Percentiles rank a stretch among this genome's conserved stretches.
These are phyloP conservation scores for Alosa alosa DNA, from an alignment of 2,113 vertebrate genomes.

Conservation along the genomic window DNA sequence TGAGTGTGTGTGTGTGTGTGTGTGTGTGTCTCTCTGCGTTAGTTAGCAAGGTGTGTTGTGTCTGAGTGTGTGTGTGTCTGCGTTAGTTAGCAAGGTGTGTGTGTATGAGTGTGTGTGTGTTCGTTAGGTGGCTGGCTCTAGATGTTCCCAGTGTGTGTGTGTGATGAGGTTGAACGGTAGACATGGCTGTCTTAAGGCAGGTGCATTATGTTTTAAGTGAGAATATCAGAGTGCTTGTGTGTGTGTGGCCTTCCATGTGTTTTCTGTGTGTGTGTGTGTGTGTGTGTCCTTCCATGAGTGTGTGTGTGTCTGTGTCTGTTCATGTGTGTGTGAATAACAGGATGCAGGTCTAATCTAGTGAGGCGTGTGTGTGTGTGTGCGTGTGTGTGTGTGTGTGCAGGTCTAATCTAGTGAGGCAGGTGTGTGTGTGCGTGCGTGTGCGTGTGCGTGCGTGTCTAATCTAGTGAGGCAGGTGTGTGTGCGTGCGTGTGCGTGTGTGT, in stretches of 20 bases:
- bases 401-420: too few relatives aligned
- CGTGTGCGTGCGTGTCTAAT: too few relatives aligned
- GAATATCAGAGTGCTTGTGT: conserved; percentile 7
- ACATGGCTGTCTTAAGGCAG: not conserved
- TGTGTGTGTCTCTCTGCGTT: too few relatives aligned
- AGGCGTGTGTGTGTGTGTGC: too few relatives aligned
- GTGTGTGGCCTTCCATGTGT: not conserved
- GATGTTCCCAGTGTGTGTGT: not conserved
- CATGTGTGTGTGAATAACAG: not conserved
- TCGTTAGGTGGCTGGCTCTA: too few relatives aligned
- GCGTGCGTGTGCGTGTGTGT: too few relatives aligned
- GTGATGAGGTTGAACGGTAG: not conserved
- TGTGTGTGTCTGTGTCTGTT: not conserved
- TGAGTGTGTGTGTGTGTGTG: too few relatives aligned
- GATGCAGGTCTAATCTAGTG: too few relatives aligned
- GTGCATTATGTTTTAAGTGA: not conserved
- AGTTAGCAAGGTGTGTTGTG: too few relatives aligned
- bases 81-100: too few relatives aligned
- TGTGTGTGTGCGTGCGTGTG: not conserved
- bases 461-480: too few relatives aligned
- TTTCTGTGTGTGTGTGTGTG: not conserved
- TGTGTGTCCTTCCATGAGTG: not conserved
- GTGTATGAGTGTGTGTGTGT: not conserved
- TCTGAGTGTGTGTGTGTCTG: too few relatives aligned
- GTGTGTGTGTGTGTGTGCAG: not conserved